Conservation (phyloP, 2,113 vertebrate genomes). For the Corydoras sp. region DNA sequence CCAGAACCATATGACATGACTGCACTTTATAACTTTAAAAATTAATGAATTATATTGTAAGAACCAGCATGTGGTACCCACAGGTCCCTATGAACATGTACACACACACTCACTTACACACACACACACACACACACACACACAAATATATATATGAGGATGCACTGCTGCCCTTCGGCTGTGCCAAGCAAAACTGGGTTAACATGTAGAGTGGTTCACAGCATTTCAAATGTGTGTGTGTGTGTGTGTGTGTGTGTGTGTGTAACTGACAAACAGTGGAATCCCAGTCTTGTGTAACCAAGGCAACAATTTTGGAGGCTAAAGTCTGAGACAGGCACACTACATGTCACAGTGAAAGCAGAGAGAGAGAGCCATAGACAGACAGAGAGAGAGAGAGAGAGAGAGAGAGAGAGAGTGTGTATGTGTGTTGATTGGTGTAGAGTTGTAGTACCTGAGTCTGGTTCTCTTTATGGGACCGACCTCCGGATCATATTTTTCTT, state of each 20-base stretch:
- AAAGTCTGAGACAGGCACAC: conserved; percentile 26
- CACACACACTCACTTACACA: conserved; percentile 8
- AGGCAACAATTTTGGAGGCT: conserved; percentile 39
- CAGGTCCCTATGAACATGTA: conserved; percentile 3
- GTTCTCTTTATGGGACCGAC: too few species aligned
- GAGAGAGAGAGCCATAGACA: neutral
- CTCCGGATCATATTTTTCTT: too few species aligned
- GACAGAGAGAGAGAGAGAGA: neutral
- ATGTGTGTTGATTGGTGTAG: too few species aligned
- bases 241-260: conserved; percentile 10
- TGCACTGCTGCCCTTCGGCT: conserved; percentile 25
- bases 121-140: neutral
- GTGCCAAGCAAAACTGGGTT: conserved; percentile 30
- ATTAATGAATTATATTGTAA: too few species aligned
- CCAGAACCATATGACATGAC: too few species aligned
- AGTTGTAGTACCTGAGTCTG: too few species aligned
- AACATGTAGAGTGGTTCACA: conserved; percentile 26
- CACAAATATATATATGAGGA: conserved; percentile 1
- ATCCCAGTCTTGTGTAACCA: conserved; percentile 34
- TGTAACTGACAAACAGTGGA: conserved; percentile 23
- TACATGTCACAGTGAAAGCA: conserved; percentile 23
- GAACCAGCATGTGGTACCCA: neutral
- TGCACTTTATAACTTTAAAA: too few species aligned
- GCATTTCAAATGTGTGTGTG: conserved; percentile 17
- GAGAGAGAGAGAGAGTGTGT: too few species aligned